Base-by-base conservation (phyloP, 2,888 invertebrate species). In the Myathropa florea region DNA sequence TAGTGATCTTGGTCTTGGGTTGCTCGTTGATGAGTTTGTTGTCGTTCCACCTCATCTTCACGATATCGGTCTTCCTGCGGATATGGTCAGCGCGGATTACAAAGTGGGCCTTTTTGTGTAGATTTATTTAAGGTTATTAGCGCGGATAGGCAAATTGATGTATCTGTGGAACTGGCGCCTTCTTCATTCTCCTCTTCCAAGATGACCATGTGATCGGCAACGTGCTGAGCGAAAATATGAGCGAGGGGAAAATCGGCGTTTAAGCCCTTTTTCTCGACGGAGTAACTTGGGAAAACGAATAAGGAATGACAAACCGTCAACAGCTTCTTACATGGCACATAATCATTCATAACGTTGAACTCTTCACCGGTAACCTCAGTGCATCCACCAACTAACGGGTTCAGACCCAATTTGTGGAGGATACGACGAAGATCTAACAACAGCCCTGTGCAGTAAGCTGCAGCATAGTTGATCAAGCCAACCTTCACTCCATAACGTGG, bases 281-380 rank as follows among this genome's bases (percentile, higher is more conserved):
- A 91, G 84, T 97, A 99, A 65, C 99, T 99, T 86, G 99, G 99
- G 95, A 99, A 99, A 90, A 97, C 96, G 99, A 96, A 94, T 99
- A 99, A 83, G 99, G 99, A 91, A 99, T 99, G 94, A 99, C 98
- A 57, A 99, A 90, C 99, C 99, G 93, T 99, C 99, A 86, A 98
- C 98, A 83, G 99, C 99, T 89, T 99, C 99, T 93, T 99, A 99
- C 97, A 99, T 97, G 83, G 98, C 99, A 89, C 98, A 85, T 98
- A 97, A 89, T 97, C 96, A 89, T 98, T 97, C 30, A 97, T 99
- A 70, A 99, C 98, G 92, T 97, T 97, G 93, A 96, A 99, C 93
- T 98, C 98, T 90, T 98, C 98, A 80, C 99, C 99, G 90, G 96
- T 97, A 26, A 98, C 96, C 91, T 98, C 97, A 75, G 96, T 96